A percentile compares a stretch with the other conserved stretches of the same genome.
Evolutionary conservation across 2,113 vertebrate species (phyloP).

Genomic region (Tetrao urogallus): DNA sequence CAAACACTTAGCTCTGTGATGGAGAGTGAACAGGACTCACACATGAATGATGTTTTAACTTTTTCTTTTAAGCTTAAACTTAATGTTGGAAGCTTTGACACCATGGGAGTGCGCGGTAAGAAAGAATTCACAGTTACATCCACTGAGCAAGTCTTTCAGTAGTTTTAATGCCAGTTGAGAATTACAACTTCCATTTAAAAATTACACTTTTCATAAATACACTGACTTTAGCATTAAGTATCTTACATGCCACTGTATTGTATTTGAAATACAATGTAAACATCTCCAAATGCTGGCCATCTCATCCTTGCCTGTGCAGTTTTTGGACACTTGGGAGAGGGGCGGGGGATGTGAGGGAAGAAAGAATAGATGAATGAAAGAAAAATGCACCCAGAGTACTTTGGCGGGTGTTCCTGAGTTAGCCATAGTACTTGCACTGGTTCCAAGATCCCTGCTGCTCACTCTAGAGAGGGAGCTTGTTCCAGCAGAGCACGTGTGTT

Average conservation of each 20-base stretch:
- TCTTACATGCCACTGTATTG: slow-evolving; percentile 77
- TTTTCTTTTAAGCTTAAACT: not conserved
- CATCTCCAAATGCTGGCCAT: slow-evolving; percentile 72
- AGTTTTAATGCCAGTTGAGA: slow-evolving; percentile 76
- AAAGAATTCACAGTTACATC: not conserved
- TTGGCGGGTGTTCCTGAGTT: slow-evolving; percentile 76
- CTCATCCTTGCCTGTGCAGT: slow-evolving; percentile 72
- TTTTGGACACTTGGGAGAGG: slow-evolving; percentile 46
- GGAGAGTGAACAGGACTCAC: not conserved
- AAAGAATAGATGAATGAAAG: slow-evolving; percentile 29
- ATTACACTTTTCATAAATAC: slow-evolving; percentile 78
- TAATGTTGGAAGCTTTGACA: not conserved
- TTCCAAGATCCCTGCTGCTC: not conserved
- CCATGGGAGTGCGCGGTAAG: not conserved
- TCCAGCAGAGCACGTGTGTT: not conserved
- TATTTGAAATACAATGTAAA: slow-evolving; percentile 77
- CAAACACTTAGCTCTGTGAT: not conserved
- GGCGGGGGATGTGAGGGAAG: not conserved
- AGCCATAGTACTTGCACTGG: slow-evolving; percentile 42
- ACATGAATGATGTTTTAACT: not conserved
- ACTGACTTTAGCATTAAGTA: slow-evolving; percentile 73
- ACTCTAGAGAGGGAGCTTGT: not conserved
- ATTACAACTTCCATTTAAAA: slow-evolving; percentile 77
- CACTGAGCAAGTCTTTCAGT: slow-evolving; percentile 59
- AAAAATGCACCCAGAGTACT: slow-evolving; percentile 43